A percentile compares a stretch with the other conserved stretches of the same genome.
phyloP scores from a whole-genome alignment of 1,140 invertebrate species.

The Pseudomyrmex sp. region DNA sequence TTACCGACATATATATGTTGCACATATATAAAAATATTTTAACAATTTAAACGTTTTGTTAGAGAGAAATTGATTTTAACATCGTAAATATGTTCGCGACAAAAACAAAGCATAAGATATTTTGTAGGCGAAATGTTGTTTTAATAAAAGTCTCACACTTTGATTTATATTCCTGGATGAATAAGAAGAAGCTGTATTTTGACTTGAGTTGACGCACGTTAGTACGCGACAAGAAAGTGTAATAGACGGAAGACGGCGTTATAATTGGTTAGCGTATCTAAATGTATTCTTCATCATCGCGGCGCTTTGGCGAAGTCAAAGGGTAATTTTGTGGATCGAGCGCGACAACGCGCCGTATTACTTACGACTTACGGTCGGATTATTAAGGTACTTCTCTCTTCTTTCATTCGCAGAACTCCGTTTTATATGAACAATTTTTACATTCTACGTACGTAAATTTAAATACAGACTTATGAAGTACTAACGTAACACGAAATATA shows the following conservation, averaged over 20 bases:
- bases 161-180: too few relatives aligned
- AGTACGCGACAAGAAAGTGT: constrained; percentile 11
- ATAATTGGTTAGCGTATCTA: constrained; percentile 55
- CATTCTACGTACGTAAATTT: background rate
- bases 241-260: background rate
- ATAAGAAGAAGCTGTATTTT: background rate
- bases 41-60: too few relatives aligned
- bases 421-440: background rate
- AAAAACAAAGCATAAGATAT: background rate
- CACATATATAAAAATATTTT: too few relatives aligned
- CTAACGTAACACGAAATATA: background rate
- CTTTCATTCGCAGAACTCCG: constrained; percentile 4
- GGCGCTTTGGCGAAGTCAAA: constrained; percentile 23
- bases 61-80: too few relatives aligned
- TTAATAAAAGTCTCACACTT: too few relatives aligned
- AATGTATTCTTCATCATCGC: constrained; percentile 45
- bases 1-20: background rate
- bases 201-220: background rate
- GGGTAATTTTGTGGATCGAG: constrained; percentile 21
- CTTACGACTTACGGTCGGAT: constrained; percentile 4
- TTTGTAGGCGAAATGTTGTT: too few relatives aligned
- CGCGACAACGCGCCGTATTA: background rate
- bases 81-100: background rate
- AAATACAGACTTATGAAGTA: background rate
- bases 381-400: constrained; percentile 13